These are phyloP conservation scores for Peribatodes rhomboidaria DNA, from an alignment of 2,888 invertebrate species.

Conservation along the genomic window DNA sequence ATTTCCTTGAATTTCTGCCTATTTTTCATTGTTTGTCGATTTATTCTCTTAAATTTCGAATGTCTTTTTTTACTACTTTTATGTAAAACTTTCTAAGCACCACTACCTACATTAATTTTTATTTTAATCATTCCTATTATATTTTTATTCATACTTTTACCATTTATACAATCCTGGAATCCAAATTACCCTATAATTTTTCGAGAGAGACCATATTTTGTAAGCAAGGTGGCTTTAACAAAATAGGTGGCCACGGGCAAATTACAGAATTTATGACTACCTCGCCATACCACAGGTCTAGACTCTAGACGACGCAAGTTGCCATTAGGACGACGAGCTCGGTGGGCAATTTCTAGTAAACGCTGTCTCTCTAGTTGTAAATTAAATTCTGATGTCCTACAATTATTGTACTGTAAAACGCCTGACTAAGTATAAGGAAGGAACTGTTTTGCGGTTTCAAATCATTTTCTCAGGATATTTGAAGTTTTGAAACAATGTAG, in stretches of 20 bases:
- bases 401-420: conserved; percentile 72
- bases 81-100: too few relatives aligned
- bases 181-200: not conserved
- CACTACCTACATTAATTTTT: too few relatives aligned
- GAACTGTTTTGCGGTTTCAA: conserved; percentile 55
- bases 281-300: conserved; percentile 34
- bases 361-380: conserved; percentile 65
- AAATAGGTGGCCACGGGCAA: conserved; percentile 47
- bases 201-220: conserved; percentile 4
- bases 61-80: too few relatives aligned
- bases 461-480: conserved; percentile 49
- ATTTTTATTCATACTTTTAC: too few relatives aligned
- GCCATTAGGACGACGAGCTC: conserved; percentile 53
- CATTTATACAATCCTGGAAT: not conserved
- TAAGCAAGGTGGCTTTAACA: conserved; percentile 48
- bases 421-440: conserved; percentile 54
- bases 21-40: too few relatives aligned
- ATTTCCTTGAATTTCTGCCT: too few relatives aligned
- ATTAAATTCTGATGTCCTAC: conserved; percentile 75
- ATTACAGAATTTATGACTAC: conserved; percentile 58
- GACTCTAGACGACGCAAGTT: conserved; percentile 42
- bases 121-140: too few relatives aligned
- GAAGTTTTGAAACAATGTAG: conserved; percentile 43
- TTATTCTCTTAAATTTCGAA: too few relatives aligned
- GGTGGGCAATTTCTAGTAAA: conserved; percentile 68